Percentiles rank a stretch among this genome's conserved stretches.
Evolutionary conservation across 2,888 invertebrate genomes (phyloP).

Genomic region (Temnothorax ravouxi): DNA sequence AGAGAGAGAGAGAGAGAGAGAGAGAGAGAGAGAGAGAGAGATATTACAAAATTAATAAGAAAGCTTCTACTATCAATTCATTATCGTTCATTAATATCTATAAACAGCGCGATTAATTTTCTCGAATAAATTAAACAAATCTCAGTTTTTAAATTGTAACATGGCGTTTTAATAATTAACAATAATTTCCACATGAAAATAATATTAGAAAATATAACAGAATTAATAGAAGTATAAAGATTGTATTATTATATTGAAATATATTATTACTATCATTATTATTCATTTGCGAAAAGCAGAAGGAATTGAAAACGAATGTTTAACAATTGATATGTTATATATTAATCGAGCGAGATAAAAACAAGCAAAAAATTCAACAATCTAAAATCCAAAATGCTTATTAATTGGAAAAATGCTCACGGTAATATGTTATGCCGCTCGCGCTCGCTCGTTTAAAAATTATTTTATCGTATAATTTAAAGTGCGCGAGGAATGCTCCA

Average conservation of each 20-base stretch:
- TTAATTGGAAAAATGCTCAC: neutral
- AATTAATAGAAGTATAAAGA: neutral
- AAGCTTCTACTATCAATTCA: neutral
- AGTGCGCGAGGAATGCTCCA: neutral
- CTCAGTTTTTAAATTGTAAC: neutral
- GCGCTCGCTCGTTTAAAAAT: neutral
- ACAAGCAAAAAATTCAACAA: neutral
- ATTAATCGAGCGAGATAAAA: neutral
- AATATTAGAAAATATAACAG: neutral
- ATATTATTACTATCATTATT: constrained; percentile 12
- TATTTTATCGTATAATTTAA: neutral
- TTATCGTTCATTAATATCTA: neutral
- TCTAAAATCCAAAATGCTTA: neutral
- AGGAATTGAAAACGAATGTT: neutral
- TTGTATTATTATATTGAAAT: neutral
- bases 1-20: too few species aligned
- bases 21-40: too few species aligned
- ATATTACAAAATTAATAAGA: constrained; percentile 13
- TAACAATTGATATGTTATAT: neutral
- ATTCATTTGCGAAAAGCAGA: neutral
- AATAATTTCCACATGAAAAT: neutral
- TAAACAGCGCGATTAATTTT: neutral
- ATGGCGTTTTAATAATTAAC: constrained; percentile 5
- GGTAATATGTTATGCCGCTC: neutral
- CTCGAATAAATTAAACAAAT: neutral